Evolutionary conservation across 2,113 vertebrate species (phyloP), one percentile per base, ranked within the genome.

Genomic region (Odobenus rosmarus): DNA sequence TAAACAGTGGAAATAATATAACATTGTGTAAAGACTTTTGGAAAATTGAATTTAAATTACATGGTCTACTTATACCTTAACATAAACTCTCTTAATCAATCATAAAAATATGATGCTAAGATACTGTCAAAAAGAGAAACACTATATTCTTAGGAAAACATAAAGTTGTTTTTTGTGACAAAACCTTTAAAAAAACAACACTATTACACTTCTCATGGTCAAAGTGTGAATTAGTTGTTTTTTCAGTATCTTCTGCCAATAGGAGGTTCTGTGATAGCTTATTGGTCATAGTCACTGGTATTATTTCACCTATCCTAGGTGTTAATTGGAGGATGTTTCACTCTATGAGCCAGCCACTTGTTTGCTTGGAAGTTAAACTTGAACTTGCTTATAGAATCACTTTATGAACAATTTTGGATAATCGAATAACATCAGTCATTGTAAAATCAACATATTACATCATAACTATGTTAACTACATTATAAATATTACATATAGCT

Each of bases 221-320:
- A 71, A 92, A 82, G 55, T 92, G 28, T 71, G 74, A 84, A 77
- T 92, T 93, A 81, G 31, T 81, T 94, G 8, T 62, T 55, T 92
- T 90, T 93, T 36, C 28, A 81, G 1, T 88, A 76, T 92, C 46
- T 93, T 69, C n/a, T 88, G 26, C 8, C n/a, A 96, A 5, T 69
- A 92, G 4, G 4, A 80, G 16, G 5, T 55, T 90, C n/a, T 92
- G 4, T 79, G 31, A 76, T 49, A 77, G 1, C 18, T 90, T 89
- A 80, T 87, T 39, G 36, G 31, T 72, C 7, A 13, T 33, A 57
- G 10, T 51, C 6, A 49, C 21, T 23, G 26, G 55, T 14, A 95
- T 69, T 72, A 83, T 51, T 80, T 90, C 83, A 93, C 19, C 14
- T 90, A 19, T n/a, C 57, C 14, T 49, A 61, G 10, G 7, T 42